Percentiles rank a stretch among this genome's conserved stretches.
Conservation (phyloP, 2,113 vertebrate genomes). For the Amphilophus citrinellus region DNA sequence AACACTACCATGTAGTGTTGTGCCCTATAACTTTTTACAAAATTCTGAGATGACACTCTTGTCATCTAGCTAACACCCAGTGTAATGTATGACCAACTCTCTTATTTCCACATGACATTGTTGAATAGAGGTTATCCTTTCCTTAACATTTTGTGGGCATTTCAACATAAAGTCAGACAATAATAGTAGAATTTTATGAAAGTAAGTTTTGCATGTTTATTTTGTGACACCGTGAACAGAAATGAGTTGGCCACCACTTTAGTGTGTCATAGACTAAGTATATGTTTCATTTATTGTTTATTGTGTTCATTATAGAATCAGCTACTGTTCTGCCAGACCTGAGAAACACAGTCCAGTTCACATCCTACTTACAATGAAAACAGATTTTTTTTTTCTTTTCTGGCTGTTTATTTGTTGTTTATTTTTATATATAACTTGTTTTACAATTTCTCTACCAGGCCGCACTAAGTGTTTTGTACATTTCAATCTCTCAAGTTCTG, state of each 20-base stretch:
- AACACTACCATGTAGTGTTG: conserved; percentile 85
- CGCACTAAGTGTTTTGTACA: conserved; percentile 79
- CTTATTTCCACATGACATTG: conserved; percentile 27
- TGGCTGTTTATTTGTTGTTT: conserved; percentile 39
- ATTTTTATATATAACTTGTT: conserved; percentile 66
- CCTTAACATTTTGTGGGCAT: conserved; percentile 34
- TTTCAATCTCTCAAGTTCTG: conserved; percentile 75
- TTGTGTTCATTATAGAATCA: conserved; percentile 55
- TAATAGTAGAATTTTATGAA: conserved; percentile 46
- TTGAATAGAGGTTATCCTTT: conserved; percentile 24
- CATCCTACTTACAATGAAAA: conserved; percentile 47
- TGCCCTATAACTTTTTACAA: conserved; percentile 60
- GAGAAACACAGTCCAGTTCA: conserved; percentile 56
- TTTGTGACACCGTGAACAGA: conserved; percentile 38
- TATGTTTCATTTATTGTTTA: conserved; percentile 54
- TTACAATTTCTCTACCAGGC: conserved; percentile 61
- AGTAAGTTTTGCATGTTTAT: conserved; percentile 44
- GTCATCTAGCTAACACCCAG: conserved; percentile 28
- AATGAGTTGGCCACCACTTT: conserved; percentile 36
- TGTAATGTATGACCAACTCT: conserved; percentile 40
- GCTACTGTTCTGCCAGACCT: conserved; percentile 49
- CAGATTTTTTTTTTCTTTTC: conserved; percentile 33
- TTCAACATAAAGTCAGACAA: conserved; percentile 44
- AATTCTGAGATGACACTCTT: conserved; percentile 54
- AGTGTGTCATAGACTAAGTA: conserved; percentile 53